Evolutionary conservation across 2,888 invertebrate genomes (phyloP).

Genomic region (Kryphioiulus occultus): DNA sequence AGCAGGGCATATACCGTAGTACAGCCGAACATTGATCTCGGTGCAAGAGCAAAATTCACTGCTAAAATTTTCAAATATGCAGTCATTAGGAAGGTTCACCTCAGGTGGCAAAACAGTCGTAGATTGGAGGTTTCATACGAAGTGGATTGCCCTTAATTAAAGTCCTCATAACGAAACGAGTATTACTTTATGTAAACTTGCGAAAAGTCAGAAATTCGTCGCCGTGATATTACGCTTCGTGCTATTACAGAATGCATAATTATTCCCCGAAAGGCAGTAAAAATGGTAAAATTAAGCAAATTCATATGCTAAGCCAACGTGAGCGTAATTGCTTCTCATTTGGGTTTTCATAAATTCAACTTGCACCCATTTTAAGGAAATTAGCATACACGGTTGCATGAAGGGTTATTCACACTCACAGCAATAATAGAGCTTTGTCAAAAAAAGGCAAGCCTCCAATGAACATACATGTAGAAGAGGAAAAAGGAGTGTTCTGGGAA

Average conservation of each 20-base stretch:
- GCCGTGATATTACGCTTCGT: background rate
- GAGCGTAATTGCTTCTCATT: background rate
- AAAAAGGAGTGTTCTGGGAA: background rate
- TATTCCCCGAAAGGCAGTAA: constrained; percentile 18
- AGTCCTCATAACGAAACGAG: background rate
- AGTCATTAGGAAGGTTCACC: background rate
- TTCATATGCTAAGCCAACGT: background rate
- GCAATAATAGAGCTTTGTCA: background rate
- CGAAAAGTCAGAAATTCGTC: background rate
- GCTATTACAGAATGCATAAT: background rate
- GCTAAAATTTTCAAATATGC: background rate
- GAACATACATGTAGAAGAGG: background rate
- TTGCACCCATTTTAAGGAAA: background rate
- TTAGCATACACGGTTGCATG: background rate
- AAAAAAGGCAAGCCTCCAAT: background rate
- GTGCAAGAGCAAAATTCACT: background rate
- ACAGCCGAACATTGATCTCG: too few relatives aligned
- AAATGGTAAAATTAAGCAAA: constrained; percentile 11
- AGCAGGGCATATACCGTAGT: too few relatives aligned
- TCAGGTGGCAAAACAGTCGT: background rate
- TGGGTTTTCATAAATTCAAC: background rate
- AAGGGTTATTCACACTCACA: background rate
- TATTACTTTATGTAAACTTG: background rate
- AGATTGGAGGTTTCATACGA: background rate
- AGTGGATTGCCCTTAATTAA: background rate